Base-by-base conservation (phyloP, 1,140 invertebrate genomes). In the Helicoverpa zea region DNA sequence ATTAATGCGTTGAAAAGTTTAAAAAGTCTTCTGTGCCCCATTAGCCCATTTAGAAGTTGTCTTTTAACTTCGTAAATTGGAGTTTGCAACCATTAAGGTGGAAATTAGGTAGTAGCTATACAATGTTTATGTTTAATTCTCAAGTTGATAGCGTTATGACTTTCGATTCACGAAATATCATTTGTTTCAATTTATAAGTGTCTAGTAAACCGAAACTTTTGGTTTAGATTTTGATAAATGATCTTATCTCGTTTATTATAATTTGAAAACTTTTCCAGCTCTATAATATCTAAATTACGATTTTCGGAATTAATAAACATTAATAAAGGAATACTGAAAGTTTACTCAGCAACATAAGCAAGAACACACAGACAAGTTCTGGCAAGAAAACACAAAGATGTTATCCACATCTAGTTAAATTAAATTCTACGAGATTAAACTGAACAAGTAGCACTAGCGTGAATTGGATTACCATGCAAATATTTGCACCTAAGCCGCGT, bases 1-100 rank as follows among this genome's bases (percentile, higher is more conserved):
- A 80, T 80, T 80, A 80, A 74, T 80, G 79, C 70, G 79, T 80
- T 74, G 79, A 80, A 80, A 80, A 80, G 79, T 80, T 77, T 64
- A 77, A 77, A n/a, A 64, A 77, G 75, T 77, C 54, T 80, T 80
- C 52, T 73, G 68, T 61, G 79, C 70, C 56, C 79, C 79, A 80
- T 80, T 80, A 80, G 58, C 70, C 68, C 79, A 80, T 66, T 80
- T 74, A 54, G 58, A 80, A 80, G 64, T 74, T 80, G 70, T 79
- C 64, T 72, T 72, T 79, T 63, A 75, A 75, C 73, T 75, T 75
- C 23, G 73, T 51, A 75, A 75, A 75, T 75, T 75, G 58, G 73
- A 75, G 73, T 75, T 75, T 43, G 56, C 58, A 63, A 29, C 56
- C 73, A 75, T 75, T 75, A 63, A 75, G 56, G 73, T 75, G 58